Base-by-base conservation (phyloP, 2,113 vertebrate species). In the Mionectes macconnelli region DNA sequence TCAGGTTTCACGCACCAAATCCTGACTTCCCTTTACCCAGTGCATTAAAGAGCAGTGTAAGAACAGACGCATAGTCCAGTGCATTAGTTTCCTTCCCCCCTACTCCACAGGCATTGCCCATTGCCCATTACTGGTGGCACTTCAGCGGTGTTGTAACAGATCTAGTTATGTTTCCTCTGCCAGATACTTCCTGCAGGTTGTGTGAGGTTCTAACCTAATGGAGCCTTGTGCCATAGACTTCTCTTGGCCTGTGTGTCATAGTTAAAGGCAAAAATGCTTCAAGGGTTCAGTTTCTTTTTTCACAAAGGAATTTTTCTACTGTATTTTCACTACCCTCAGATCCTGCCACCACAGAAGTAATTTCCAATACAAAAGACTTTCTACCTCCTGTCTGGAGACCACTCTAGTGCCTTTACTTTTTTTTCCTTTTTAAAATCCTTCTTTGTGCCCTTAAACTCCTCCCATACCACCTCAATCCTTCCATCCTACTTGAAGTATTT, bases 21-120 rank as follows among this genome's bases (percentile, higher is more conserved):
- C 35, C 22, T 22, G 4, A 15, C 62, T 56, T 40, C 8, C 10
- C n/a, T 87, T 81, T 42, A 59, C 39, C 24, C 44, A 28, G 27
- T 30, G 28, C 22, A 74, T 83, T 83, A 25, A 68, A 55, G 24
- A 67, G 33, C 11, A 27, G 23, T 9, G 30, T 25, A 44, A 15
- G 47, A 64, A 8, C 39, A 78, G 47, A n/a, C 1, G 1, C 1
- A 1, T 31, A 59, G 23, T 22, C 21, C 47, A 31, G 30, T 24
- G 13, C 20, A 31, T 69, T 52, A 37, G 16, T 44, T 77, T 75
- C 20, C 23, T 70, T 69, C 23, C 12, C 14, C 4, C 6, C 42
- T n/a, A 2, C 9, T 24, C 55, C 53, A 49, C 57, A 62, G 49
- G 3, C 20, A 42, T 8, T 42, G 40, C 24, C 37, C 45, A 31